Conservation (phyloP, 2,113 vertebrate species). For the Siniperca knerii region DNA sequence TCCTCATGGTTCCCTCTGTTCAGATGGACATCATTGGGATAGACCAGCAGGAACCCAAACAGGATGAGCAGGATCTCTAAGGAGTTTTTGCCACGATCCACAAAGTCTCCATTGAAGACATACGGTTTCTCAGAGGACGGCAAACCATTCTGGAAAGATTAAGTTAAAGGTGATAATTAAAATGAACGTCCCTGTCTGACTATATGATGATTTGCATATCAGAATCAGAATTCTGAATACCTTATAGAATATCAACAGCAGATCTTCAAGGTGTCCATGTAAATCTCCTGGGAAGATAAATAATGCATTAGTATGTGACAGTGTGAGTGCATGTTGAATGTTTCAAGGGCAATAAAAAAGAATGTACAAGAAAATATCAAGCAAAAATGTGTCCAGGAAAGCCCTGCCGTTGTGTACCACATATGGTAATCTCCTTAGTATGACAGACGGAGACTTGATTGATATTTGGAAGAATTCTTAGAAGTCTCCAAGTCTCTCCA, state of each 20-base stretch:
- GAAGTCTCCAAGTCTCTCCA: constrained; percentile 89
- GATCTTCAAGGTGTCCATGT: constrained; percentile 93
- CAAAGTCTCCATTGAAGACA: constrained; percentile 94
- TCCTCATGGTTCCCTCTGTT: constrained; percentile 96
- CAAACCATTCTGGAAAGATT: constrained; percentile 89
- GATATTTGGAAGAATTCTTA: constrained; percentile 92
- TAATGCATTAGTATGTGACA: background rate
- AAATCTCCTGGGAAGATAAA: constrained; percentile 87
- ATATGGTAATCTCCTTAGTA: constrained; percentile 92
- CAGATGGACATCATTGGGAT: constrained; percentile 91
- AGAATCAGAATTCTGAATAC: constrained; percentile 66
- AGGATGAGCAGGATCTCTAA: constrained; percentile 92
- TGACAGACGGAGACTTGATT: constrained; percentile 88
- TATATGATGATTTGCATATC: background rate
- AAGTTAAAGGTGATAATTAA: background rate
- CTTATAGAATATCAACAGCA: constrained; percentile 91
- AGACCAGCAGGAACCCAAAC: constrained; percentile 92
- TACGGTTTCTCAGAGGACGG: constrained; percentile 92
- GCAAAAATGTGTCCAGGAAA: background rate
- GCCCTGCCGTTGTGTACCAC: constrained; percentile 82
- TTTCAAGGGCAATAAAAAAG: background rate
- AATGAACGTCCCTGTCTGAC: background rate
- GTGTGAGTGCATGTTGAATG: background rate
- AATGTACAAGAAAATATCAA: background rate
- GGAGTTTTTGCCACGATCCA: constrained; percentile 93